phyloP scores from a whole-genome alignment of 2,113 vertebrate species.

The Cephalopholis sonnerati region DNA sequence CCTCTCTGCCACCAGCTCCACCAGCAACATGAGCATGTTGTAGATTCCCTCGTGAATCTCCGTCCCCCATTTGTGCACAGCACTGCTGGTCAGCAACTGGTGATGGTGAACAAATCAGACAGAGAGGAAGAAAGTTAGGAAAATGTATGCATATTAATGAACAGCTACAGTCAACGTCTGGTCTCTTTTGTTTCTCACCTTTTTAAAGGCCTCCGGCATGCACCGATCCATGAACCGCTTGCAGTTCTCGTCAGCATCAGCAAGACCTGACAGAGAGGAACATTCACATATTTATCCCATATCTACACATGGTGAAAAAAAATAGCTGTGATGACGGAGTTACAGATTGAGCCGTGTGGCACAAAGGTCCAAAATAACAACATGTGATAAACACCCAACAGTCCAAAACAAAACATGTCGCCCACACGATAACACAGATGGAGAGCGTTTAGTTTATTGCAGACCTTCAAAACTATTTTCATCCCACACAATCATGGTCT shows the following conservation, averaged over 20 bases:
- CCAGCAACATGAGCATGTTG: conserved; percentile 98
- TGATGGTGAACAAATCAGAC: neutral
- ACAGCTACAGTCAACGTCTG: neutral
- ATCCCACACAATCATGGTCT: conserved; percentile 61
- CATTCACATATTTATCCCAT: conserved; percentile 19
- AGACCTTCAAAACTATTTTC: neutral
- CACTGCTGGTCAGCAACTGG: conserved; percentile 96
- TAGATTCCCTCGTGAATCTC: conserved; percentile 99
- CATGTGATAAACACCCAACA: conserved; percentile 42
- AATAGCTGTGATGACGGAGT: neutral
- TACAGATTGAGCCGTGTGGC: conserved; percentile 28
- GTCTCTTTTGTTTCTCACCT: conserved; percentile 83
- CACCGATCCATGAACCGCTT: conserved; percentile 97
- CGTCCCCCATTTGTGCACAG: conserved; percentile 99
- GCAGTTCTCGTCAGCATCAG: conserved; percentile 98
- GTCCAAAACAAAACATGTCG: conserved; percentile 43
- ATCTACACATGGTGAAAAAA: neutral
- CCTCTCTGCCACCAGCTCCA: conserved; percentile 96
- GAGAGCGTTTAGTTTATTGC: neutral
- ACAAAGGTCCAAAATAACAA: conserved; percentile 42
- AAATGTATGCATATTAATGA: neutral
- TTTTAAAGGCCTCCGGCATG: conserved; percentile 99
- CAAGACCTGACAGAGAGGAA: conserved; percentile 88
- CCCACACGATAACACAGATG: conserved; percentile 38
- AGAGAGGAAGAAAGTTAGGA: conserved; percentile 14